These are phyloP conservation scores for Vimba vimba DNA, from an alignment of 2,113 vertebrate genomes.

Conservation along the genomic window DNA sequence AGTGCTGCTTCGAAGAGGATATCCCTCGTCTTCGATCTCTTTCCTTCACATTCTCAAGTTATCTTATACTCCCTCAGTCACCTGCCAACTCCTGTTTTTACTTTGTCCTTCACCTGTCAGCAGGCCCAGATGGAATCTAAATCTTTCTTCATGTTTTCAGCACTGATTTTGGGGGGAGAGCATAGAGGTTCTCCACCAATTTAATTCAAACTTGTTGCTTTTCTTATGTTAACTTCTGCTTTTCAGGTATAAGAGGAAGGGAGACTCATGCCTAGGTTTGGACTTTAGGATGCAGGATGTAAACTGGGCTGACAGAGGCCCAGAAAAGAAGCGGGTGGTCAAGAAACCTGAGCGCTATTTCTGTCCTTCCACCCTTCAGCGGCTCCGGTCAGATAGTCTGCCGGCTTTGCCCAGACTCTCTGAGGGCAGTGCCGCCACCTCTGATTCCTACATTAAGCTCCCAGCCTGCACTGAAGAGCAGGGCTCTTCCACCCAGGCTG, in stretches of 20 bases:
- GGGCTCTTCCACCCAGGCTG: constrained; percentile 41
- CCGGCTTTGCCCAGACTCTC: constrained; percentile 54
- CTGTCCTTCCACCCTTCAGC: constrained; percentile 71
- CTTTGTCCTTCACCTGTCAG: background rate
- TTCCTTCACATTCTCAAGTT: background rate
- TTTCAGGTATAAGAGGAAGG: constrained; percentile 88
- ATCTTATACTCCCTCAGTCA: background rate
- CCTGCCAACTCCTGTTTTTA: background rate
- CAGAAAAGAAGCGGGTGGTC: constrained; percentile 70
- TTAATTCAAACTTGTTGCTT: background rate
- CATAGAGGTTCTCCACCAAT: background rate
- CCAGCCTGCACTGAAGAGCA: constrained; percentile 59
- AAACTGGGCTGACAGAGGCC: constrained; percentile 78
- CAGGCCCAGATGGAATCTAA: background rate
- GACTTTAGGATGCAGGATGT: constrained; percentile 81
- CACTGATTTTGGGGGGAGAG: background rate
- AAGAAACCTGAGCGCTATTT: constrained; percentile 82
- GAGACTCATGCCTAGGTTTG: constrained; percentile 85
- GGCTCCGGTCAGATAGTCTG: constrained; percentile 70
- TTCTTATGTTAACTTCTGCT: background rate
- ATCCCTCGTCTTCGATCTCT: background rate
- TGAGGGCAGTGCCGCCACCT: constrained; percentile 21
- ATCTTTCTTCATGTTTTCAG: constrained; percentile 6
- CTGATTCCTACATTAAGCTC: constrained; percentile 76
- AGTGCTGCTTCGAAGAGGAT: background rate